These are phyloP conservation scores for Pholis gunnellus DNA, from an alignment of 2,113 vertebrate species.

Conservation along the genomic window DNA sequence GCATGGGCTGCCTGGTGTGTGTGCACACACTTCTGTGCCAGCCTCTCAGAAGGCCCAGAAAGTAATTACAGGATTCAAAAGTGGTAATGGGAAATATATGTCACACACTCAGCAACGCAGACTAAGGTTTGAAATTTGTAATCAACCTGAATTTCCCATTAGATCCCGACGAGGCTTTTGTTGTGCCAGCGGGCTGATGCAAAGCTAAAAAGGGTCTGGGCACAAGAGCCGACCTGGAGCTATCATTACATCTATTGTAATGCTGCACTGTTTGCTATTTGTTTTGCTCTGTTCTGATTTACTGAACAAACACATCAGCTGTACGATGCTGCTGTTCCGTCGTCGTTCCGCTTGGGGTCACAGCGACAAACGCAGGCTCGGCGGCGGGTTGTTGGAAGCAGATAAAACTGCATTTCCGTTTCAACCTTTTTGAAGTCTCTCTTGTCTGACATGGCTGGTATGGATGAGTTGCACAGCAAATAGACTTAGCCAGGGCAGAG, in stretches of 20 bases:
- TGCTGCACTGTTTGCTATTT: slow-evolving; percentile 42
- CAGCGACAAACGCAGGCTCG: slow-evolving; percentile 38
- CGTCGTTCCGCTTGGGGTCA: slow-evolving; percentile 28
- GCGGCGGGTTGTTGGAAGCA: slow-evolving; percentile 41
- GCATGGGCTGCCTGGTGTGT: slow-evolving; percentile 30
- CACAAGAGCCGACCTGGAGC: slow-evolving; percentile 28
- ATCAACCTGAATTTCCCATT: slow-evolving; percentile 72
- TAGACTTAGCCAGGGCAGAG: slow-evolving; percentile 62
- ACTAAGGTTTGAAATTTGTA: slow-evolving; percentile 62
- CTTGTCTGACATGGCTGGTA: slow-evolving; percentile 63
- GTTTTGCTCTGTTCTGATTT: slow-evolving; percentile 58
- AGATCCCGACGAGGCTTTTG: slow-evolving; percentile 54
- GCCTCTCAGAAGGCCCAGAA: slow-evolving; percentile 65
- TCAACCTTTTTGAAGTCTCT: slow-evolving; percentile 70
- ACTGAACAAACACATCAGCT: slow-evolving; percentile 42
- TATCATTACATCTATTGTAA: slow-evolving; percentile 45
- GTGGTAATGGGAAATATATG: slow-evolving; percentile 77
- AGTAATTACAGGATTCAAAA: slow-evolving; percentile 81
- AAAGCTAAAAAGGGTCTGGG: slow-evolving; percentile 27
- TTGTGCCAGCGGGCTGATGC: slow-evolving; percentile 37
- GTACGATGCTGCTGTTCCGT: slow-evolving; percentile 1
- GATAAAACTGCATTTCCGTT: slow-evolving; percentile 57
- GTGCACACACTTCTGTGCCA: slow-evolving; percentile 53
- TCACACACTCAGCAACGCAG: slow-evolving; percentile 65
- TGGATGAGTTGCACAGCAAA: slow-evolving; percentile 67